Conservation (phyloP, 92 coral and sea anemone species). For the Siderastrea siderea region DNA sequence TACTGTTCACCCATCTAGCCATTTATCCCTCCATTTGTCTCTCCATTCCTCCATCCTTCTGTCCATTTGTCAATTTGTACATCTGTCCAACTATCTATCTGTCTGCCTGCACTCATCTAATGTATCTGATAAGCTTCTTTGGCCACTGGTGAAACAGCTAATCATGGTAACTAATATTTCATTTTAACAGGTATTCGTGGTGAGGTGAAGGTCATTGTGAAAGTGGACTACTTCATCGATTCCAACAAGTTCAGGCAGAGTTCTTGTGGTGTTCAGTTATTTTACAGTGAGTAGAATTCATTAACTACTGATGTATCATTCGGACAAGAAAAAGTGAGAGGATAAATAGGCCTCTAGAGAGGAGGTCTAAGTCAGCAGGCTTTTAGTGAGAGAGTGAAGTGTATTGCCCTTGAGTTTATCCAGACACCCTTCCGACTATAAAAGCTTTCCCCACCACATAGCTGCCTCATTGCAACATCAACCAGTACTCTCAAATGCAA, state of each 20-base stretch:
- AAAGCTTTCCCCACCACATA: no score
- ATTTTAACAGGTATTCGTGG: constrained; percentile 90
- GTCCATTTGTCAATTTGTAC: background rate
- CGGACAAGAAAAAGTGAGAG: no score
- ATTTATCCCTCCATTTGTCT: background rate
- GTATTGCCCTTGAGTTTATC: no score
- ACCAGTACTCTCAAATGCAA: no score
- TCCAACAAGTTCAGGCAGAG: constrained; percentile 97
- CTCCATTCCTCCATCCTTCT: background rate
- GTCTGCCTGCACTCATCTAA: background rate
- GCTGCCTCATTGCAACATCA: no score
- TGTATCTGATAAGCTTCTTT: background rate
- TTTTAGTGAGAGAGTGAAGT: no score
- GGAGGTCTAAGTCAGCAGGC: no score
- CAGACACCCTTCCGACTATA: no score
- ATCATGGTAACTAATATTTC: background rate
- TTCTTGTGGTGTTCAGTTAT: constrained; percentile 98
- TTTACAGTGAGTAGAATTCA: constrained; percentile 80
- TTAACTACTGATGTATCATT: background rate
- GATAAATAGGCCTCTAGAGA: no score
- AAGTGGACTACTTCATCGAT: constrained; percentile 96
- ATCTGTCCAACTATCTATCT: background rate
- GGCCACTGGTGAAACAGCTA: background rate
- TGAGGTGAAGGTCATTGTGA: constrained; percentile 87
- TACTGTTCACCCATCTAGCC: background rate